Base-by-base conservation (phyloP, 2,797 vertebrate species). In the Xiphophorus birchmanni region DNA sequence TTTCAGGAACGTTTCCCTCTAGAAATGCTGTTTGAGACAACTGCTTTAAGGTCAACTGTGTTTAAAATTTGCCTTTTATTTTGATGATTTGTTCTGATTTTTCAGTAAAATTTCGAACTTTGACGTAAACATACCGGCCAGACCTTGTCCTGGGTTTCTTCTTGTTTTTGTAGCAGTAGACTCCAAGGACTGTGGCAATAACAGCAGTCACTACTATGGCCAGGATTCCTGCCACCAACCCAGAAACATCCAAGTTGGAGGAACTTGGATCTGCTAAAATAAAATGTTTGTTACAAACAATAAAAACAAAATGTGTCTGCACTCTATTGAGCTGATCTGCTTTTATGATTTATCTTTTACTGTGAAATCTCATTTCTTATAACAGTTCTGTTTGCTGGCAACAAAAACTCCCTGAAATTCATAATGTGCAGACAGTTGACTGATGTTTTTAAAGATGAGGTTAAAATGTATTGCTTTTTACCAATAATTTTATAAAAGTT, bases 161-260 rank as follows among this genome's bases (percentile, higher is more conserved):
- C 84, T 84, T 92, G 86, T 89, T 82, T 78, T 93, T 95, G 89
- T 92, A 96, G 90, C 77, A 95, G 90, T 96, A 96, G 84, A 95
- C 80, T 56, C 90, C 94, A 77, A 96, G 83, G 71, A 96, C 94
- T 0, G 72, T 58, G 73, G 78, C 93, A 23, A 96, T 91, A 23
- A 91, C 56, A 4, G 74, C 91, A 3, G 29, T 65, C 73, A 95
- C 86, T 0, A 95, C 35, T 4, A 87, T 0, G 1, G 94, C 95
- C 72, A 96, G 0, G 71, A 96, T 80, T 29, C 96, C 95, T 0
- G 95, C 94, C 78, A 94, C 94, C 88, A 96, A 84, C 15, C 91
- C 93, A 0, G 95, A 89, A 81, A 95, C 85, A n/a, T 96, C 95
- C 83, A 96, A 79, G 74, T 1, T 35, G 42, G 85, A 77, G 0